Conservation (phyloP, 2,888 invertebrate species). For the Cheilosia vulpina region DNA sequence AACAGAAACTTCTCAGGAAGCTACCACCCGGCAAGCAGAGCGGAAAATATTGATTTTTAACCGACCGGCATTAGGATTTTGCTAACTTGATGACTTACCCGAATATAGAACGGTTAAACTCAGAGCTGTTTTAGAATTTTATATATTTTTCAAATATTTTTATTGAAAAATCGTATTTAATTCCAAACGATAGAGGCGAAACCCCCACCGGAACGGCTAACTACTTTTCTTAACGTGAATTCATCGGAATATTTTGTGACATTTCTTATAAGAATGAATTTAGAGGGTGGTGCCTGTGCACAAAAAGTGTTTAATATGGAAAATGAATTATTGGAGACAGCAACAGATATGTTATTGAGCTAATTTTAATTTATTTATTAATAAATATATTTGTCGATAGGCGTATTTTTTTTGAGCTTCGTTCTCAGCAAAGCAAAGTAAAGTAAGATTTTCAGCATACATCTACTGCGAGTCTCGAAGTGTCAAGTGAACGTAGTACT, state of each 20-base stretch:
- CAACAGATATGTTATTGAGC: no score
- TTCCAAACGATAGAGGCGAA: slow-evolving; percentile 31
- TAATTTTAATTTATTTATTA: no score
- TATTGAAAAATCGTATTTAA: slow-evolving; percentile 52
- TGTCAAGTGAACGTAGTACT: no score
- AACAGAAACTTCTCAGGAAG: not conserved
- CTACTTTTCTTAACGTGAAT: slow-evolving; percentile 48
- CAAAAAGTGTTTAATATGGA: not conserved
- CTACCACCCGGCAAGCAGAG: slow-evolving; percentile 49
- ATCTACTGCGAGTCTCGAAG: no score
- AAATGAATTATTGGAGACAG: not conserved
- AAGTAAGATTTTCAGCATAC: not conserved
- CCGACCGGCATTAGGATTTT: not conserved
- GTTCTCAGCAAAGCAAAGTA: not conserved
- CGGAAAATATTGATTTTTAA: slow-evolving; percentile 53
- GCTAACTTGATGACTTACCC: slow-evolving; percentile 26
- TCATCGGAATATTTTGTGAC: slow-evolving; percentile 41
- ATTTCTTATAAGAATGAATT: slow-evolving; percentile 9
- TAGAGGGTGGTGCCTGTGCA: slow-evolving; percentile 36
- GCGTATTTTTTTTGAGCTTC: not conserved
- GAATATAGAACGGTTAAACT: not conserved
- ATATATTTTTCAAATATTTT: slow-evolving; percentile 39
- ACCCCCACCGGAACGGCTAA: slow-evolving; percentile 54
- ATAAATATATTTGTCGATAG: no score
- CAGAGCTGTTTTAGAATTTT: slow-evolving; percentile 19